Evolutionary conservation across 2,797 vertebrate species (phyloP).

Genomic region (Tauraco hartlaubi): DNA sequence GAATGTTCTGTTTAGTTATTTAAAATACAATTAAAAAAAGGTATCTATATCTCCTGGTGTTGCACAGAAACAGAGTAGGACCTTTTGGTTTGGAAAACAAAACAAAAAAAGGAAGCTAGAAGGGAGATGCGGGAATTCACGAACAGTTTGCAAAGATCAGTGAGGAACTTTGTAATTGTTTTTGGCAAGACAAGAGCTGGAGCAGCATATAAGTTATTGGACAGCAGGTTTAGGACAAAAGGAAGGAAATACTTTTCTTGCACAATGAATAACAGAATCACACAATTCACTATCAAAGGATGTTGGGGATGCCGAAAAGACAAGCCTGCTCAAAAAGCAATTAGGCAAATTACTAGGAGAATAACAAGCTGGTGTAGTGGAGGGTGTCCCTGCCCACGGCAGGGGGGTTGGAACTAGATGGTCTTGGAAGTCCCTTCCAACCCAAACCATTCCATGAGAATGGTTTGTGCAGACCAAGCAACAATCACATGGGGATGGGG

Average conservation of each 20-base stretch:
- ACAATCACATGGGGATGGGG: rapidly evolving
- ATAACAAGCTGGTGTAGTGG: too few species aligned
- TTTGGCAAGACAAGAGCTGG: neutral
- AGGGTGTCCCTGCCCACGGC: too few species aligned
- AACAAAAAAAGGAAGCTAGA: neutral
- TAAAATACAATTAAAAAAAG: neutral
- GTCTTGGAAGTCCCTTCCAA: too few species aligned
- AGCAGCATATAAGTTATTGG: neutral
- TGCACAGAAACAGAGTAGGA: neutral
- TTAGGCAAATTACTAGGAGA: neutral
- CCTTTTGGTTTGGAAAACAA: neutral
- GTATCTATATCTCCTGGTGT: neutral
- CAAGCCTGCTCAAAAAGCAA: neutral
- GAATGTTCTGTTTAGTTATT: neutral
- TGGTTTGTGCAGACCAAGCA: neutral
- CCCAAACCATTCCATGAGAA: too few species aligned
- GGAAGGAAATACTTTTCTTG: neutral
- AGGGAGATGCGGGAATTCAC: neutral
- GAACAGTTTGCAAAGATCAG: neutral
- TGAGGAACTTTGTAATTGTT: neutral
- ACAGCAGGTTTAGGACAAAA: neutral
- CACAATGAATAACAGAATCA: neutral
- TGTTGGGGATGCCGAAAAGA: neutral
- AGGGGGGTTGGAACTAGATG: too few species aligned
- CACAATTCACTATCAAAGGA: neutral